These are phyloP conservation scores for Chalcosyrphus nemorum DNA, from an alignment of 2,888 invertebrate species.

Conservation along the genomic window DNA sequence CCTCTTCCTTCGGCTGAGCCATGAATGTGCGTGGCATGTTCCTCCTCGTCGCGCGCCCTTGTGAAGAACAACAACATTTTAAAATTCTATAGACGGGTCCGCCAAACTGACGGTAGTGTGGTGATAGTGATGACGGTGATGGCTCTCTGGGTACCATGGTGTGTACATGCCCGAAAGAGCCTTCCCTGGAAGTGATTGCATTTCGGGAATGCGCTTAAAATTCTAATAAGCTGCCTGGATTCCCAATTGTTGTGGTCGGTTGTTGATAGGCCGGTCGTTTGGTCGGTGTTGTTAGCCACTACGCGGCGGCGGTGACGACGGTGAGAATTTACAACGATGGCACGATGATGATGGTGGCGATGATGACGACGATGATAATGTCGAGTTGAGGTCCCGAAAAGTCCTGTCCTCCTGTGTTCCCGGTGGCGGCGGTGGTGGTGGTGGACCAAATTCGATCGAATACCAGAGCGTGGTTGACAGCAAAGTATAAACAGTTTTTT, in stretches of 20 bases:
- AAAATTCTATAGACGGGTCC: constrained; percentile 59
- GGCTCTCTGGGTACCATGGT: constrained; percentile 41
- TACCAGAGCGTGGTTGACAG: constrained; percentile 70
- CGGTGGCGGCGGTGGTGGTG: constrained; percentile 18
- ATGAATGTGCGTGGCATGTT: no score
- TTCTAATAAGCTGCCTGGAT: constrained; percentile 71
- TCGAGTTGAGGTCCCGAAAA: constrained; percentile 43
- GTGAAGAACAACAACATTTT: constrained; percentile 64
- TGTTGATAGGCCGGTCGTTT: no score
- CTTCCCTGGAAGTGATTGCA: constrained; percentile 72
- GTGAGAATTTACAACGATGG: constrained; percentile 64
- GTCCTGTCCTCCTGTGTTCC: background rate
- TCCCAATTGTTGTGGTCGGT: constrained; percentile 48
- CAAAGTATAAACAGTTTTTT: constrained; percentile 5
- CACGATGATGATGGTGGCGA: constrained; percentile 23
- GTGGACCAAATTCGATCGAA: constrained; percentile 69
- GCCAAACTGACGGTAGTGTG: constrained; percentile 25
- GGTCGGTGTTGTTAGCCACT: constrained; percentile 40
- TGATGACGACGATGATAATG: constrained; percentile 68
- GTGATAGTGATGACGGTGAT: constrained; percentile 35
- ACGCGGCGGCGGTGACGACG: no score
- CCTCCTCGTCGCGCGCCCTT: no score
- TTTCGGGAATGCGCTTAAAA: constrained; percentile 73
- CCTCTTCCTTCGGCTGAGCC: background rate
- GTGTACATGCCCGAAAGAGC: constrained; percentile 32